These are phyloP conservation scores for Nymphalis c-album DNA, from an alignment of 2,888 invertebrate species.

Conservation along the genomic window DNA sequence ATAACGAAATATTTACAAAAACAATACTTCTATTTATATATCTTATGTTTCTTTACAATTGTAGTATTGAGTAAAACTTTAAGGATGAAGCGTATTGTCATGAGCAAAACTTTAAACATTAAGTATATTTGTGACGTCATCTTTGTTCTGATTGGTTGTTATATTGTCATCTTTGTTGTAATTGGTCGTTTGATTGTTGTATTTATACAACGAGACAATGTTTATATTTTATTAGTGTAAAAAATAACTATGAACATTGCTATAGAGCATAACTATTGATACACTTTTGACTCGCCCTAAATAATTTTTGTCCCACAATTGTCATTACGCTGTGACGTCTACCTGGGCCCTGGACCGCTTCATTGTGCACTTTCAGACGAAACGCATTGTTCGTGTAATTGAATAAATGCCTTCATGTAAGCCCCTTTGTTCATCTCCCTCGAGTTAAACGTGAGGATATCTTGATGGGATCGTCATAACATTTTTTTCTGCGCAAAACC, in stretches of 20 bases:
- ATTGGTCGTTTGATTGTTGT: background rate
- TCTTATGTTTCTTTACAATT: too few relatives aligned
- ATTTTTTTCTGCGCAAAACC: background rate
- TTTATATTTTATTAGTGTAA: constrained; percentile 18
- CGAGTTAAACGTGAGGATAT: constrained; percentile 46
- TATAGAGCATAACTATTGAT: constrained; percentile 49
- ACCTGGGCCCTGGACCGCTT: constrained; percentile 62
- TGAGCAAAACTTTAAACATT: background rate
- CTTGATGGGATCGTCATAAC: constrained; percentile 34
- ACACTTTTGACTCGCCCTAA: constrained; percentile 76
- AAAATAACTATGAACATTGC: constrained; percentile 59
- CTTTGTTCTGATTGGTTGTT: background rate
- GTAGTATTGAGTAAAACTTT: too few relatives aligned
- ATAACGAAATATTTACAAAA: too few relatives aligned
- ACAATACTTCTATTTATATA: too few relatives aligned
- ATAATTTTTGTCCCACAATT: constrained; percentile 65
- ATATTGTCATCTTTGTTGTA: background rate
- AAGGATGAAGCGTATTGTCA: too few relatives aligned
- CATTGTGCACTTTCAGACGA: constrained; percentile 74
- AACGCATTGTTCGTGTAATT: constrained; percentile 77
- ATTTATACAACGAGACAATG: background rate
- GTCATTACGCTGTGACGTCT: constrained; percentile 67
- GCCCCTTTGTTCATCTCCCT: constrained; percentile 34
- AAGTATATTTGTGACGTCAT: background rate
- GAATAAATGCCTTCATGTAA: constrained; percentile 69